Conservation (phyloP, 2,888 invertebrate genomes). For the Congeria kusceri region DNA sequence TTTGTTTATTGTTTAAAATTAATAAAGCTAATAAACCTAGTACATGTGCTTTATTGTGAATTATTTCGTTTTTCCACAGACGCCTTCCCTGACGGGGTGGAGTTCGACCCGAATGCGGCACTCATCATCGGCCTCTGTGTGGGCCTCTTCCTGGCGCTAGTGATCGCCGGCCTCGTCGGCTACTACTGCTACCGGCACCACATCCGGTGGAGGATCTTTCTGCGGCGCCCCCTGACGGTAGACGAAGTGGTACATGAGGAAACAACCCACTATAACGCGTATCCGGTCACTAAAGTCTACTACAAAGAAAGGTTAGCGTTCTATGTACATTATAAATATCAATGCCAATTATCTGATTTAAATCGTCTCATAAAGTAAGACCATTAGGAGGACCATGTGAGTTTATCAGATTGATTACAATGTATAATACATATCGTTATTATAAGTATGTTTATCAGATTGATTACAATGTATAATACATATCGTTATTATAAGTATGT, state of each 20-base stretch:
- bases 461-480: too few species aligned
- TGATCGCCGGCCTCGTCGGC: conserved; percentile 44
- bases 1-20: too few species aligned
- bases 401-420: too few species aligned
- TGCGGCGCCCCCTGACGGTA: conserved; percentile 60
- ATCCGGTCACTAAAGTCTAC: conserved; percentile 68
- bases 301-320: conserved; percentile 59
- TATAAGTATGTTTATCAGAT: too few species aligned
- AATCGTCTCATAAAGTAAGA: too few species aligned
- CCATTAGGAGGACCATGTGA: too few species aligned
- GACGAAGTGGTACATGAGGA: conserved; percentile 48
- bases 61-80: conserved; percentile 18
- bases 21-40: too few species aligned
- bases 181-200: conserved; percentile 59
- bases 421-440: too few species aligned
- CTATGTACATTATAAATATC: background rate
- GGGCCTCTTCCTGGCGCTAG: conserved; percentile 45
- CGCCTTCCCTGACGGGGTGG: conserved; percentile 8
- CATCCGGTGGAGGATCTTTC: conserved; percentile 62
- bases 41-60: too few species aligned
- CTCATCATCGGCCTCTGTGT: conserved; percentile 64
- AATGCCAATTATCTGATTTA: too few species aligned
- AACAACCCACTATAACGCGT: conserved; percentile 47
- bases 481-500: too few species aligned
- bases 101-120: conserved; percentile 40